Base-by-base conservation (phyloP, 2,888 invertebrate species). In the Agapetus fuscipes region DNA sequence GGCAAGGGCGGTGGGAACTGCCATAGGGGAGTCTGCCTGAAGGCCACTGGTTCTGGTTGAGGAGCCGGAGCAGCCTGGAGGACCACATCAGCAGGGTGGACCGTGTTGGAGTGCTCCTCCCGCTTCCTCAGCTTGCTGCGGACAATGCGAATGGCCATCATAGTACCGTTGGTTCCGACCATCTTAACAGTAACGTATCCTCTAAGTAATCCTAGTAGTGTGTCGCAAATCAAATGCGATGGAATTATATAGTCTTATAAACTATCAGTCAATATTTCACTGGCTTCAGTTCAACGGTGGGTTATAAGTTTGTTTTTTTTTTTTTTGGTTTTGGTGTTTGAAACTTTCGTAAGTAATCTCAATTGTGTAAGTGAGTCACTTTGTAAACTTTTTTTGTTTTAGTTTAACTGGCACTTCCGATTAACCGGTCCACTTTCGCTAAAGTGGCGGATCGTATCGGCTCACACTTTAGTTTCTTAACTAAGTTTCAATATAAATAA, bases 91-190 rank as follows among this genome's bases (percentile, higher is more conserved):
- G 78, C 74, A 43, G 81, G 78, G 55, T 79, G 81, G 51, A 78
- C 78, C 55, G 76, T 74, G 56, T 79, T 77, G 50, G 77, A 74
- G 63, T 78, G 77, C 60, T 85, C 86, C 66, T 87, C 86, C 54
- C 86, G 77, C 70, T 87, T 87, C 58, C 85, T 76, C 70, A 87
- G 76, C 74, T 87, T 87, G 70, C 85, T 87, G 78, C 85, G 85
- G 70, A 87, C 86, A 80, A 87, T 81, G 71, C 86, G 86, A 64
- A 87, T 83, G 64, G 86, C 84, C 69, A 83, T 82, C 80, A 86
- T 78, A 61, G 83, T 83, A 64, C 83, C 83, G 70, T 83, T 83
- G 69, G 78, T 83, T 66, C 85, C 85, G 66, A 86, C 85, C 85
- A 86, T 85, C 59, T 75, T 78, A 59, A 55, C 54, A n/a, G n/a